Conservation (phyloP, 2,888 invertebrate species). For the Diaphora mendica region DNA sequence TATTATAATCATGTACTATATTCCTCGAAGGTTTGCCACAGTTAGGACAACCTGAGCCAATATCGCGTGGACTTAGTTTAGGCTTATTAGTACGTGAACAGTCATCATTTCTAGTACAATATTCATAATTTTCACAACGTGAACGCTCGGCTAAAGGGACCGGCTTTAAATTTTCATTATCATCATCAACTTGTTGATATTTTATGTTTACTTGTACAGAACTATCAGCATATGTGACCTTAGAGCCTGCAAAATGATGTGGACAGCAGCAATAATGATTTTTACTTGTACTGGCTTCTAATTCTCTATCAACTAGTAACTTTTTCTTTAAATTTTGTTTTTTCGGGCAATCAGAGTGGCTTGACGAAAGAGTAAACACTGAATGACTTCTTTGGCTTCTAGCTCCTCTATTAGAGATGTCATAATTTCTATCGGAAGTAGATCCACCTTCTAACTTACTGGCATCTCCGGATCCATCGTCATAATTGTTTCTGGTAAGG, state of each 20-base stretch:
- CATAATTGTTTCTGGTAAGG: constrained; percentile 78
- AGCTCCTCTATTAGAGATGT: constrained; percentile 48
- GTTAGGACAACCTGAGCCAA: constrained; percentile 7
- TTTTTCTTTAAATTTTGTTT: constrained; percentile 64
- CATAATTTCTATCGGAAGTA: constrained; percentile 56
- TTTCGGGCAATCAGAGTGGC: constrained; percentile 66
- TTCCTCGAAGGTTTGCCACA: constrained; percentile 6
- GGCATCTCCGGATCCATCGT: constrained; percentile 82
- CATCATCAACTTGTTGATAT: constrained; percentile 40
- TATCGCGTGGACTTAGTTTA: background rate
- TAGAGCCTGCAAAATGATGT: constrained; percentile 57
- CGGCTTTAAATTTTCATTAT: constrained; percentile 27
- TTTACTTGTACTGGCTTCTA: constrained; percentile 59
- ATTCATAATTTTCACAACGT: constrained; percentile 39
- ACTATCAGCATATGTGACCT: constrained; percentile 66
- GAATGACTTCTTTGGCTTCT: constrained; percentile 76
- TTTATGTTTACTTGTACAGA: constrained; percentile 73
- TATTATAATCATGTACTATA: background rate
- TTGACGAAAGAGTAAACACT: constrained; percentile 79
- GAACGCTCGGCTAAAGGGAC: constrained; percentile 14
- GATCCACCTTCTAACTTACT: constrained; percentile 75
- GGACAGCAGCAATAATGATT: constrained; percentile 70
- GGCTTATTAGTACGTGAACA: constrained; percentile 1
- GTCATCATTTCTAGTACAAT: constrained; percentile 26
- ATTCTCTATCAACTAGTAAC: constrained; percentile 59